Percentiles rank a stretch among this genome's conserved stretches.
These are phyloP conservation scores for Agelaius phoeniceus DNA, from an alignment of 2,113 vertebrate species.

Conservation along the genomic window DNA sequence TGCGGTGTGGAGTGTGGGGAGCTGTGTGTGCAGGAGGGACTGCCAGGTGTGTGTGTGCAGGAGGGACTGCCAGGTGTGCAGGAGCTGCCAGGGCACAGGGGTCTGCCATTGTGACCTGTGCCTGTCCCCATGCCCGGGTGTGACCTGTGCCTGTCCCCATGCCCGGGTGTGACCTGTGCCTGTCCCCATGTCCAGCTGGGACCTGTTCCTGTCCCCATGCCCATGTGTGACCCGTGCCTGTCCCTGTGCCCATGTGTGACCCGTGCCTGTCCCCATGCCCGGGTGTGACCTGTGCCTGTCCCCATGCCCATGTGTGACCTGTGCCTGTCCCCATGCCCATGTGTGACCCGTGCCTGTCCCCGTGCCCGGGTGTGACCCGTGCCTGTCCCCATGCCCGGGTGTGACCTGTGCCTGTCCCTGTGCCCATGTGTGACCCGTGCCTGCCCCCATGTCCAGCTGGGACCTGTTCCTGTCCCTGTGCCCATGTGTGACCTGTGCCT, in stretches of 20 bases:
- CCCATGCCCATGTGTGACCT: background rate
- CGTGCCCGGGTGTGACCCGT: rapidly evolving
- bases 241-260: rapidly evolving
- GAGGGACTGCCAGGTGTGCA: background rate
- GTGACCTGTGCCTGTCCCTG: too few relatives aligned
- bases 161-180: too few relatives aligned
- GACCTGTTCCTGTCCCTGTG: too few relatives aligned
- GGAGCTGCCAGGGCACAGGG: background rate
- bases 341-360: background rate
- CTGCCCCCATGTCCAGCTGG: rapidly evolving
- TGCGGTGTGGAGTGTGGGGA: rapidly evolving
- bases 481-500: too few relatives aligned
- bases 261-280: background rate
- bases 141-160: rapidly evolving
- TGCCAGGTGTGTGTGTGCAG: too few relatives aligned
- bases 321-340: rapidly evolving
- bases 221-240: background rate
- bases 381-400: background rate
- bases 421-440: background rate
- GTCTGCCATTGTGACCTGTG: rapidly evolving
- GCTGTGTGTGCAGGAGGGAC: background rate
- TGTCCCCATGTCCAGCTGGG: too few relatives aligned
- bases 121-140: too few relatives aligned
- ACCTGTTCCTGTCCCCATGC: background rate
- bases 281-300: background rate